These are phyloP conservation scores for Steatornis caripensis DNA, from an alignment of 2,113 vertebrate genomes.

Conservation along the genomic window DNA sequence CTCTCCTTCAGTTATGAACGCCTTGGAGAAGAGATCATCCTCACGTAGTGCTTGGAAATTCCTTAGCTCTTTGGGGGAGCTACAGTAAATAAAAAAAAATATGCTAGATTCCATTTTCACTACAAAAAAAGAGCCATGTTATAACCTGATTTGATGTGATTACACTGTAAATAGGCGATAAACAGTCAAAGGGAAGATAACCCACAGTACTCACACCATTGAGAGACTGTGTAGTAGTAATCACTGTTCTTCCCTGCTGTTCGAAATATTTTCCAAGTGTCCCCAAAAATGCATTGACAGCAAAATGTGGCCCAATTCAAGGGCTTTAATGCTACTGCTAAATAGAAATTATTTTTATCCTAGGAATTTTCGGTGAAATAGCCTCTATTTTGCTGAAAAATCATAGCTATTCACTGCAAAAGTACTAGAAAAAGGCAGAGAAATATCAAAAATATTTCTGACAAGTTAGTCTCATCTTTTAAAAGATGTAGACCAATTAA, in stretches of 20 bases:
- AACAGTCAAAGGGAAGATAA: conserved; percentile 55
- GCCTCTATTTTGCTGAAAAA: not conserved
- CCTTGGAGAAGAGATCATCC: not conserved
- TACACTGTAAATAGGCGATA: conserved; percentile 39
- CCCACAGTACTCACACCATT: conserved; percentile 14
- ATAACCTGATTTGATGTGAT: conserved; percentile 37
- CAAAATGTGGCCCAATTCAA: conserved; percentile 34
- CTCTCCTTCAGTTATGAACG: not conserved
- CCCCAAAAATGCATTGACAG: not conserved
- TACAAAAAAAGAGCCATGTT: not conserved
- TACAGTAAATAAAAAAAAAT: not conserved
- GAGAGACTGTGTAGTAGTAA: conserved; percentile 8
- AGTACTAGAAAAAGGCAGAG: not conserved
- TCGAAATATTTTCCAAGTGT: conserved; percentile 42
- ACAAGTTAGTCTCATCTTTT: not conserved
- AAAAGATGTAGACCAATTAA: not conserved
- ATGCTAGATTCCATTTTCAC: not conserved
- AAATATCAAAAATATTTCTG: not conserved
- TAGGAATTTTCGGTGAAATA: conserved; percentile 23
- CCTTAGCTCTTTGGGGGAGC: not conserved
- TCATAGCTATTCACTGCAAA: not conserved
- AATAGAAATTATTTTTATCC: conserved; percentile 15
- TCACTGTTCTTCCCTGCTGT: conserved; percentile 25
- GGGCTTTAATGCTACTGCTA: conserved; percentile 20
- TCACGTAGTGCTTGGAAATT: not conserved